These are phyloP conservation scores for Drosophila meridionalis DNA, from an alignment of 2,888 invertebrate species.

Conservation along the genomic window DNA sequence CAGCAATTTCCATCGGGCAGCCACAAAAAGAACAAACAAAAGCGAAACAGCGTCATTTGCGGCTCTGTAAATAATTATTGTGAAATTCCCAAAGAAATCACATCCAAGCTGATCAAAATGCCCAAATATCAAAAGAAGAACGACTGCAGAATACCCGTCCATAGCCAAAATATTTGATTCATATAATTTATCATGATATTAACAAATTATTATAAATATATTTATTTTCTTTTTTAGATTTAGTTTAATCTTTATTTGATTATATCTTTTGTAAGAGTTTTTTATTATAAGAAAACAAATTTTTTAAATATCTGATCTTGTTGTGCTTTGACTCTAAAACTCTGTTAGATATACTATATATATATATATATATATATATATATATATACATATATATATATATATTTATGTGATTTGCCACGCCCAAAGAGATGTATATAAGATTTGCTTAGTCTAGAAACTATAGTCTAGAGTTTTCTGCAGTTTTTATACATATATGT, in stretches of 20 bases:
- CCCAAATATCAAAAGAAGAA: not conserved
- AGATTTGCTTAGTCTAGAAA: too few relatives aligned
- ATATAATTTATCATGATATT: too few relatives aligned
- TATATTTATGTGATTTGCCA: too few relatives aligned
- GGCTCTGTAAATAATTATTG: conserved; percentile 38
- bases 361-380: too few relatives aligned
- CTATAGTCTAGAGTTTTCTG: not conserved
- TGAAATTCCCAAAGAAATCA: conserved; percentile 29
- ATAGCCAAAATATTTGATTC: not conserved
- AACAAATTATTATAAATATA: too few relatives aligned
- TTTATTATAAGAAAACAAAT: too few relatives aligned
- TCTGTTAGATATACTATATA: not conserved
- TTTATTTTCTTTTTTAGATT: too few relatives aligned
- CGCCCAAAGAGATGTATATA: too few relatives aligned
- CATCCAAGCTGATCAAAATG: conserved; percentile 5
- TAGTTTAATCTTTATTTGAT: too few relatives aligned
- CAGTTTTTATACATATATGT: not conserved
- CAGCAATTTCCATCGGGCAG: conserved; percentile 10
- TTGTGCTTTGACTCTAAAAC: not conserved
- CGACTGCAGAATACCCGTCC: not conserved
- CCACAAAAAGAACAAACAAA: not conserved
- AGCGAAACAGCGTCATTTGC: conserved; percentile 5
- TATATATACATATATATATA: too few relatives aligned
- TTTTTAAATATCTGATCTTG: too few relatives aligned
- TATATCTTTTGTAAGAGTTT: too few relatives aligned